Evolutionary conservation across 2,888 invertebrate species (phyloP), one percentile per base, ranked within the genome.

Genomic region (Napeogenes inachia): DNA sequence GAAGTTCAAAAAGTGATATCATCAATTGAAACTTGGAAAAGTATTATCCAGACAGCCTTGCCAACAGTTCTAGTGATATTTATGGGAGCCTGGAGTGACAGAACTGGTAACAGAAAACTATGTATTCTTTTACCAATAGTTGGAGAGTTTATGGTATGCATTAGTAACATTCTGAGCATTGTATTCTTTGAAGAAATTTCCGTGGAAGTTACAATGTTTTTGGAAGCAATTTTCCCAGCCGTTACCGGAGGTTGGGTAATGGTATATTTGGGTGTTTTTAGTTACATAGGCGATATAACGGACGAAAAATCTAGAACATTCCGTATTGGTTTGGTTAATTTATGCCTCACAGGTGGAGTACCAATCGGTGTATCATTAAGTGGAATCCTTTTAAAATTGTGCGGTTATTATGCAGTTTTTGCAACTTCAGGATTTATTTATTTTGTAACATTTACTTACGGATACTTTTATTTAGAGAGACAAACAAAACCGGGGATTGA

Each of bases 51-150:
- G 67, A 92, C 92, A 8, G 78, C 91, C 0, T 74, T 93, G 45
- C 92, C 93, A 2, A 90, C 90, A 0, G 47, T 92, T 3, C 74
- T 93, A 1, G 90, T 93, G 0, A 84, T 92, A 54, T 91, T 93
- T 54, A 84, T 93, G 77, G 93, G 93, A 8, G 92, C 93, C 0
- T 93, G 93, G 93, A 92, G 92, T 68, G 93, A 93, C 67, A 84
- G 91, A 57, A 91, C 91, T 4, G 92, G 92, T 1, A 87, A 91
- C 55, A 81, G 93, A 64, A 93, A 92, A 76, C 72, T 92, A 3
- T 92, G 92, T 64, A 92, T 93, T 68, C 70, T 93, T 0, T 67
- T 92, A 30, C 93, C 93, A 3, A 80, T 93, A 13, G 63, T 87
- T 2, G 92, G 92, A 1, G 92, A 92, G 70, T 78, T 92, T 2